These are phyloP conservation scores for Sternarchorhynchus goeldii DNA, from an alignment of 2,797 vertebrate species.

Conservation along the genomic window DNA sequence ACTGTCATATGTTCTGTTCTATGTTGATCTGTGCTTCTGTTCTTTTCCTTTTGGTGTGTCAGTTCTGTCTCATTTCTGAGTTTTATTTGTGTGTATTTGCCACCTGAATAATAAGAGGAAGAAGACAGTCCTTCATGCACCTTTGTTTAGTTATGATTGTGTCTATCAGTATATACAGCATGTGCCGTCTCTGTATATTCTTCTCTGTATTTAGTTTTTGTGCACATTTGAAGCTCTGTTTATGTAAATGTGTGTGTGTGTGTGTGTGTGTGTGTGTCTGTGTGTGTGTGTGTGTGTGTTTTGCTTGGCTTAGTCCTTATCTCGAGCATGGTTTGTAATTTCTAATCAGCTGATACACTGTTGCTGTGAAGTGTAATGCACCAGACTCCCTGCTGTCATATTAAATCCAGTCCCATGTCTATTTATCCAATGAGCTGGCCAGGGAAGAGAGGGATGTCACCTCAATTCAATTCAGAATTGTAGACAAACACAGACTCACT, in stretches of 20 bases:
- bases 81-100: no score
- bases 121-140: no score
- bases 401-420: slow-evolving; percentile 75
- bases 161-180: neutral
- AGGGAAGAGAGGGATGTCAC: slow-evolving; percentile 12
- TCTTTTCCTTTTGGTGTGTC: no score
- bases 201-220: neutral
- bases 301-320: slow-evolving; percentile 60
- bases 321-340: slow-evolving; percentile 69
- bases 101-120: no score
- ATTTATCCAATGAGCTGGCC: slow-evolving; percentile 58
- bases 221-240: slow-evolving; percentile 13
- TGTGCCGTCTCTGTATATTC: neutral
- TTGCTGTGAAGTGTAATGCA: slow-evolving; percentile 71
- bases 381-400: slow-evolving; percentile 72
- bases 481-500: neutral
- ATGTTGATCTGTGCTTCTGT: no score
- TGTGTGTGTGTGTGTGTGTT: slow-evolving; percentile 38
- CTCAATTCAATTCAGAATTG: neutral
- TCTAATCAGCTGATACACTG: slow-evolving; percentile 71
- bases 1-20: no score
- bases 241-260: slow-evolving; percentile 21
- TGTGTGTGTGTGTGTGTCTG: slow-evolving; percentile 43
- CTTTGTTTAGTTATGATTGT: neutral
- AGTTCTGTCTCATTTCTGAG: no score